Base-by-base conservation (phyloP, 2,797 vertebrate species). In the Okamejei kenojei region DNA sequence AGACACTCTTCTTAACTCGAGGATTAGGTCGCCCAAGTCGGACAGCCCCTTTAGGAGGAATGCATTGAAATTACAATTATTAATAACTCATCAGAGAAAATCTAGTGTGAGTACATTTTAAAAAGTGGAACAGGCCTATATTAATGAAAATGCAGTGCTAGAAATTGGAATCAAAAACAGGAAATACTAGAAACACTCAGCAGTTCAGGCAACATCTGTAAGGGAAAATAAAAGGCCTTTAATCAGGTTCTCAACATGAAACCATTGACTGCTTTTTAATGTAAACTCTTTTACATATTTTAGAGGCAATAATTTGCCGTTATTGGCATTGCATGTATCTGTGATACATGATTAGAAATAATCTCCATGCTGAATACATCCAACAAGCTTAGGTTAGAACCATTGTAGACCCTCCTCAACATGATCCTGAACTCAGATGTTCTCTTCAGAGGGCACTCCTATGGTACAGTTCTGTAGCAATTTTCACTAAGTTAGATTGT, bases 61-160 rank as follows among this genome's bases (percentile, higher is more conserved):
- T 68, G 13, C n/a, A 17, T 92, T 92, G 73, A 13, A 92, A 92
- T 84, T 84, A 91, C 26, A 92, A 92, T 58, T 84, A 84, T 26
- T 92, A 74, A 9, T 38, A 13, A 32, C 32, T 92, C 23, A 54
- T 54, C 71, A 90, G 63, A 71, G n/a, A 15, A 21, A 68, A 71
- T 29, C 21, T 1, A 32, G 2, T n/a, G 19, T 32, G 32, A 90
- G 84, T 88, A 65, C 9, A 65, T 35, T 71, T 68, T n/a, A 71
- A 68, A 15, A n/a, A 35, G n/a, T 38, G 9, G 54, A 32, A 0
- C 26, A 29, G 61, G 29, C n/a, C 7, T 68, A 90, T 35, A 1
- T 68, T 15, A 65, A 88, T 88, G 4, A 73, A 73, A 73, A 73
- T 73, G 5, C 9, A 68, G 17, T 17, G 9, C 21, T 73, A 21